Percentiles rank a stretch among this genome's conserved stretches.
Conservation (phyloP, 2,888 invertebrate species). For the Leptopilina drosophilae region DNA sequence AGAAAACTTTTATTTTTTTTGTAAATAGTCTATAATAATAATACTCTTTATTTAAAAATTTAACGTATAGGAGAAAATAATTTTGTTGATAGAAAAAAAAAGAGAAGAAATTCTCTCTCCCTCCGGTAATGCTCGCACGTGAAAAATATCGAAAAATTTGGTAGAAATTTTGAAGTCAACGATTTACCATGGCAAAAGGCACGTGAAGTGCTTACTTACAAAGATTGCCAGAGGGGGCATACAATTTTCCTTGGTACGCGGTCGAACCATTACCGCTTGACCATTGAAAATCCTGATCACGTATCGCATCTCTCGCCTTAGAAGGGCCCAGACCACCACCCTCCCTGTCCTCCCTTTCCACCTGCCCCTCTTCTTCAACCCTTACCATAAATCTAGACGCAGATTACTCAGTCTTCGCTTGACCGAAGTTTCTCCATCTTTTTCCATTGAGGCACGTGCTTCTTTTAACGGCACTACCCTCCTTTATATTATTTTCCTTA, state of each 20-base stretch:
- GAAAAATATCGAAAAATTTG: not conserved
- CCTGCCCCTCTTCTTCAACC: too few species aligned
- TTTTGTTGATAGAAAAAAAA: too few species aligned
- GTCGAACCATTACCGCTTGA: slow-evolving; percentile 48
- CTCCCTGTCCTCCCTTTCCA: too few species aligned
- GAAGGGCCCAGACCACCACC: slow-evolving; percentile 40
- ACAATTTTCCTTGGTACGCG: slow-evolving; percentile 43
- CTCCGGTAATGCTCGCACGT: not conserved
- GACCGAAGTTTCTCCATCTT: slow-evolving; percentile 51
- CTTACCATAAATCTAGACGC: slow-evolving; percentile 52
- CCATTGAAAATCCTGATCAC: slow-evolving; percentile 54
- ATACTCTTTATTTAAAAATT: too few species aligned
- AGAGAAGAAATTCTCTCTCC: not conserved
- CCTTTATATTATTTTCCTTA: slow-evolving; percentile 16
- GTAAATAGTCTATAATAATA: too few species aligned
- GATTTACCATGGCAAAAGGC: slow-evolving; percentile 13
- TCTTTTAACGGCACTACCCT: slow-evolving; percentile 5
- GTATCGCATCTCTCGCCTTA: slow-evolving; percentile 52
- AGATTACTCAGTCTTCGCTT: slow-evolving; percentile 54
- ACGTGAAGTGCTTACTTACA: slow-evolving; percentile 24
- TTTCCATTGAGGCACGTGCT: slow-evolving; percentile 41
- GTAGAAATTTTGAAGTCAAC: slow-evolving; percentile 13
- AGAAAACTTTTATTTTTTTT: too few species aligned
- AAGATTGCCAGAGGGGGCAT: slow-evolving; percentile 4
- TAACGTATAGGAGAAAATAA: too few species aligned